These are phyloP conservation scores for Brenthis ino DNA, from an alignment of 2,888 invertebrate genomes.

Conservation along the genomic window DNA sequence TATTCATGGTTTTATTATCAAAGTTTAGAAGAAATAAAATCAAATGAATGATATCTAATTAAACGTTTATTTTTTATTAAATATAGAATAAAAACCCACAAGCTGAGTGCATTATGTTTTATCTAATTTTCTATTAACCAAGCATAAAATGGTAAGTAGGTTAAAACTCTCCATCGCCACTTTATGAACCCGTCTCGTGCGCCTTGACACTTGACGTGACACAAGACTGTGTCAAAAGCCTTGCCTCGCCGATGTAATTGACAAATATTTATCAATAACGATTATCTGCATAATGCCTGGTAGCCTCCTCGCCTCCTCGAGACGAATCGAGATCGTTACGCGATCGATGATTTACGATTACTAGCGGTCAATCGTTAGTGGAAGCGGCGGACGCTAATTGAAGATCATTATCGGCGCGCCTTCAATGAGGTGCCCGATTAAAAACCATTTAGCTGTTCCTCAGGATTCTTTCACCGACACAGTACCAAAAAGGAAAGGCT, in stretches of 20 bases:
- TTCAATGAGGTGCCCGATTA: slow-evolving; percentile 75
- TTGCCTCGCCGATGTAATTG: slow-evolving; percentile 12
- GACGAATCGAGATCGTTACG: slow-evolving; percentile 17
- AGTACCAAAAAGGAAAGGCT: no score
- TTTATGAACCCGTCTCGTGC: slow-evolving; percentile 16
- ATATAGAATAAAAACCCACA: no score
- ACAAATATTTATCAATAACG: slow-evolving; percentile 24
- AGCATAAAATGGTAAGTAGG: slow-evolving; percentile 20
- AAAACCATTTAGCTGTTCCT: slow-evolving; percentile 54
- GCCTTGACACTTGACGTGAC: slow-evolving; percentile 17
- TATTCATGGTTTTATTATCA: no score
- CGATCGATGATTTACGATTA: slow-evolving; percentile 20
- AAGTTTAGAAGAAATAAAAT: no score
- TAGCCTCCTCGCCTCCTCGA: slow-evolving; percentile 5
- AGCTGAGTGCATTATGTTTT: background rate
- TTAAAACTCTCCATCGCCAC: slow-evolving; percentile 13
- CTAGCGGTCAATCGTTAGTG: slow-evolving; percentile 15
- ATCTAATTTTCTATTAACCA: background rate
- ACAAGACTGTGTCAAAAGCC: slow-evolving; percentile 17
- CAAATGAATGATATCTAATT: no score
- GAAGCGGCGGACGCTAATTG: slow-evolving; percentile 57
- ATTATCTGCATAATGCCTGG: slow-evolving; percentile 14
- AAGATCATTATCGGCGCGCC: slow-evolving; percentile 69
- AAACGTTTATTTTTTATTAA: no score
- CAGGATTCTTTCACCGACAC: background rate